Evolutionary conservation across 2,113 vertebrate genomes (phyloP).

Genomic region (Castor canadensis): DNA sequence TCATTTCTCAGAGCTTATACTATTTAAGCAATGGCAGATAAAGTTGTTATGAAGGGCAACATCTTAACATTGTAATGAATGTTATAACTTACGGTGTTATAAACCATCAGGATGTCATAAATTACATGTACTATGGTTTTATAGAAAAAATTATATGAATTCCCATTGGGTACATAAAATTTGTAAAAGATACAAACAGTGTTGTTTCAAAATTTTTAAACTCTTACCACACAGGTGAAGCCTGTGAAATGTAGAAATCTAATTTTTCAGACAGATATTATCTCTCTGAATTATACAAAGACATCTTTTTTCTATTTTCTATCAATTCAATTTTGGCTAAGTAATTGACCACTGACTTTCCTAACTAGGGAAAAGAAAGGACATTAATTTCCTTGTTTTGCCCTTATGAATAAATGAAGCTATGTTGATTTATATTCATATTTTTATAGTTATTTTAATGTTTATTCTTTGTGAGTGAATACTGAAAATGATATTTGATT

Average conservation of each 20-base stretch:
- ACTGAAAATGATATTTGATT: neutral
- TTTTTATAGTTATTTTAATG: neutral
- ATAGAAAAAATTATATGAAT: neutral
- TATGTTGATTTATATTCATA: neutral
- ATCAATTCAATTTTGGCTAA: neutral
- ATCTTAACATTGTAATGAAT: neutral
- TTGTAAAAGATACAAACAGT: neutral
- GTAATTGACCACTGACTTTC: neutral
- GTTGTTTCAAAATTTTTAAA: neutral
- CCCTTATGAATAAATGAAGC: neutral
- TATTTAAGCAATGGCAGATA: neutral
- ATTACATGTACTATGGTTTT: neutral
- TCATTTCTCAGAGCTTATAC: neutral
- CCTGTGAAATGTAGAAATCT: neutral
- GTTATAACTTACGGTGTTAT: neutral
- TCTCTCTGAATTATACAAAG: neutral
- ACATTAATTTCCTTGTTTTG: neutral
- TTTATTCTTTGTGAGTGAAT: neutral
- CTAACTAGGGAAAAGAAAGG: accelerated
- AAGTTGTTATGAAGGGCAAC: neutral
- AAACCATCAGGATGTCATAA: neutral
- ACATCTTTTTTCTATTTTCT: neutral
- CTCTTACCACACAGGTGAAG: neutral
- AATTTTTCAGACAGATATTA: neutral
- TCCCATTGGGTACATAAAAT: neutral